Evolutionary conservation across 2,797 vertebrate species (phyloP), one percentile per base, ranked within the genome.

Genomic region (Antennarius maculatus): DNA sequence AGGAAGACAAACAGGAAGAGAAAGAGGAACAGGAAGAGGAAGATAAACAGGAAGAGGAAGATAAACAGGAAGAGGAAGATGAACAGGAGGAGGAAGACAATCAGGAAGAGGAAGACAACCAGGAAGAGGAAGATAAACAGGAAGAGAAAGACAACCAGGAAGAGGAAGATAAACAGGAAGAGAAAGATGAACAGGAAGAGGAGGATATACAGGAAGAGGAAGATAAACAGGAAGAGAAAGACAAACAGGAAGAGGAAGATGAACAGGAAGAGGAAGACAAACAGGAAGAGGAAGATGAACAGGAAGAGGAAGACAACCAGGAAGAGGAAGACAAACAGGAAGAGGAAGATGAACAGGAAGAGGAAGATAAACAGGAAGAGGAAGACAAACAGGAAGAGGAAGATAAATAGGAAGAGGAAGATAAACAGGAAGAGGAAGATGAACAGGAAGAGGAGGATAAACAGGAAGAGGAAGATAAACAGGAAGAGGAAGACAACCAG

Each of bases 1-100:
- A 39, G 78, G 60, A 78, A 71, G 43, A 78, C 63, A 61, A 53
- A 23, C 17, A 49, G 50, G 49, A 62, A 53, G 49, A 52, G 9
- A n/a, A n/a, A n/a, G n/a, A n/a, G 70, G 50, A 61, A n/a, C 10
- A 1, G 23, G 6, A 31, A 51, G 34, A 67, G 46, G 27, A 43
- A 34, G 23, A 61, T 42, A 0, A 37, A 47, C 14, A 17, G 1
- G n/a, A 31, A 23, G 42, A 4, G n/a, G n/a, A n/a, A 1, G 29
- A 60, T 23, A 23, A 23, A 23, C 23, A 23, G 23, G 23, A 23
- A 23, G 23, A 23, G 23, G 27, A 23, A 43, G 13, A 39, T 2
- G 4, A 39, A 39, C 7, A 46, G 5, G 41, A 9, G 50, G 34
- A 18, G 11, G 1, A 8, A 11, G 7, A 39, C 7, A 39, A 39